Evolutionary conservation across 2,888 invertebrate genomes (phyloP), one percentile per base, ranked within the genome.

Genomic region (Philopedon plagiatum): DNA sequence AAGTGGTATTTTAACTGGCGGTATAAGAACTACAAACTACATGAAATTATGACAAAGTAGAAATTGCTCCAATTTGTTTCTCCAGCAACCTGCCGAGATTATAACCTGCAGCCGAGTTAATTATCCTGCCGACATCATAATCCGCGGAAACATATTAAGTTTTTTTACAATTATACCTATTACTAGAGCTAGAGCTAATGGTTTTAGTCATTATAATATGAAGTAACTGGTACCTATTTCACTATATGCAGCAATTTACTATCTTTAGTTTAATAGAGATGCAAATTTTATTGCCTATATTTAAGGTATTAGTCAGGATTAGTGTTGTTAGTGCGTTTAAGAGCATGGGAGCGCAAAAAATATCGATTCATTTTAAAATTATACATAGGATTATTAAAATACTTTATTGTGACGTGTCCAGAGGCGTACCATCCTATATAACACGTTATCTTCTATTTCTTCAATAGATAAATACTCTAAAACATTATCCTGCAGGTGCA

Each of bases 271-370:
- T 32, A 34, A 56, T 56, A 34, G 23, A 34, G 9, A 56, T 56
- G 56, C 32, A 56, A 56, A 56, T 56, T 56, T 56, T 9, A 56
- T 15, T 32, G 19, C 29, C 13, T 54, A n/a, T 54, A 54, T 29
- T 39, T 39, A 15, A 39, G 15, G 3, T 15, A 39, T 37, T n/a
- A 37, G 11, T 37, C 4, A 37, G 37, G 37, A 37, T 37, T 37
- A 11, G n/a, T n/a, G n/a, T n/a, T n/a, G n/a, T n/a, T n/a, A n/a
- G n/a, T n/a, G n/a, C n/a, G n/a, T n/a, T n/a, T n/a, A n/a, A n/a
- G n/a, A n/a, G n/a, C n/a, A n/a, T n/a, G n/a, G n/a, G n/a, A n/a
- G n/a, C n/a, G n/a, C n/a, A n/a, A n/a, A n/a, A n/a, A n/a, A n/a
- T n/a, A n/a, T n/a, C n/a, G n/a, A n/a, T n/a, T n/a, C n/a, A n/a